Conservation (phyloP, 2,113 vertebrate species). For the Thomomys bottae region DNA sequence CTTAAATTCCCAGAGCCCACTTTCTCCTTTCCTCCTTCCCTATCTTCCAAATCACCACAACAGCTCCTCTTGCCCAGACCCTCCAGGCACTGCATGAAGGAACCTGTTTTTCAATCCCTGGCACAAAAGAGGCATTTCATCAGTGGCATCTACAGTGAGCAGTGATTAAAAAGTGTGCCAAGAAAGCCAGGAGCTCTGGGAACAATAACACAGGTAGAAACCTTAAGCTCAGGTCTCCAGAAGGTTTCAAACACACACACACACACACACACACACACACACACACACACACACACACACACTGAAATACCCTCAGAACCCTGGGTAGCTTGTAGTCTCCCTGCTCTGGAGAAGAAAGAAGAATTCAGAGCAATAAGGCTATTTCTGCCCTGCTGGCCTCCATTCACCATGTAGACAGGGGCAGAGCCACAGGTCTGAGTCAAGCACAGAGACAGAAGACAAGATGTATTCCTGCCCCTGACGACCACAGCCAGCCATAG, state of each 20-base stretch:
- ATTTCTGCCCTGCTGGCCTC: background rate
- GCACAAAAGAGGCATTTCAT: background rate
- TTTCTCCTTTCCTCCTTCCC: background rate
- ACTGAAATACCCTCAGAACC: background rate
- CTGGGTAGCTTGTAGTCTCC: background rate
- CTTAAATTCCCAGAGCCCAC: background rate
- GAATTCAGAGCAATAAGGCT: background rate
- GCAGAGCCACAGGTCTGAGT: background rate
- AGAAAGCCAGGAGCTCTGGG: background rate
- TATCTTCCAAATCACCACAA: background rate
- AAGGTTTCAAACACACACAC: background rate
- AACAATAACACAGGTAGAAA: background rate
- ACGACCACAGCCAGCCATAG: background rate
- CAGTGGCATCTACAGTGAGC: background rate
- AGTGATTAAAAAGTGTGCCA: background rate
- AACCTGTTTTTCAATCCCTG: background rate
- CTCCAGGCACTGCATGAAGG: background rate
- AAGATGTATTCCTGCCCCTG: background rate
- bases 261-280: background rate
- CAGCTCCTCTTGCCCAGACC: background rate
- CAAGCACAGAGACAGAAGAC: background rate
- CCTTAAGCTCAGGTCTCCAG: background rate
- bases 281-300: background rate
- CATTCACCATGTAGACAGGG: background rate
- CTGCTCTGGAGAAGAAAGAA: slow-evolving; percentile 2